Percentiles rank a stretch among this genome's conserved stretches.
Evolutionary conservation across 2,888 invertebrate species (phyloP).

Genomic region (Rhagonycha lutea): DNA sequence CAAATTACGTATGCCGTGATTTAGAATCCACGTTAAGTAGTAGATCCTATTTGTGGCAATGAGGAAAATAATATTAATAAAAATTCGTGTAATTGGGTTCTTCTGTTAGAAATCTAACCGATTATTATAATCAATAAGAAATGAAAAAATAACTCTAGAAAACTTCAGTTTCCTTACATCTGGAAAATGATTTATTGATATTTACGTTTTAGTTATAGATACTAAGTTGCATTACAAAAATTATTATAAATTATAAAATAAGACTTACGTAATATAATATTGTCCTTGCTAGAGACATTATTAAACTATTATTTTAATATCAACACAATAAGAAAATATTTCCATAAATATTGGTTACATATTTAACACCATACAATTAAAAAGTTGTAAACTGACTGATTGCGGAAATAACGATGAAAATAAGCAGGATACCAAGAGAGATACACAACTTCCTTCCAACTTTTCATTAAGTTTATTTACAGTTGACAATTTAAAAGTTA

Average conservation of each 20-base stretch:
- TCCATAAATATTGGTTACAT: not conserved
- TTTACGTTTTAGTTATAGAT: too few relatives aligned
- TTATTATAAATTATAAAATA: not conserved
- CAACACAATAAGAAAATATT: not conserved
- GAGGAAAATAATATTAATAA: too few relatives aligned
- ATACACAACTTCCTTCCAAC: slow-evolving; percentile 26
- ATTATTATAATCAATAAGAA: too few relatives aligned
- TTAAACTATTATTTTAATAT: not conserved
- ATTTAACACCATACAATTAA: not conserved
- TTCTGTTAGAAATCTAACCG: too few relatives aligned
- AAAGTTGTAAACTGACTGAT: not conserved
- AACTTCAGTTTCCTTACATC: too few relatives aligned
- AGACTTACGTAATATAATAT: not conserved
- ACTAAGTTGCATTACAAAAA: not conserved
- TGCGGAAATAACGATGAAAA: slow-evolving; percentile 24
- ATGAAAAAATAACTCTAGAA: too few relatives aligned
- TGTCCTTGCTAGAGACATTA: not conserved
- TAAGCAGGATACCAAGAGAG: slow-evolving; percentile 22
- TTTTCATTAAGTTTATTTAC: slow-evolving; percentile 23
- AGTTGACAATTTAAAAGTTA: not conserved
- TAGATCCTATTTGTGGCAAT: too few relatives aligned
- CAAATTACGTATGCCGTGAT: too few relatives aligned
- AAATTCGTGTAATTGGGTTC: too few relatives aligned
- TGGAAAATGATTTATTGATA: too few relatives aligned
- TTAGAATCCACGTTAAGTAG: too few relatives aligned